Conservation (phyloP, 2,888 invertebrate species). For the Gymnoscelis rufifasciata region DNA sequence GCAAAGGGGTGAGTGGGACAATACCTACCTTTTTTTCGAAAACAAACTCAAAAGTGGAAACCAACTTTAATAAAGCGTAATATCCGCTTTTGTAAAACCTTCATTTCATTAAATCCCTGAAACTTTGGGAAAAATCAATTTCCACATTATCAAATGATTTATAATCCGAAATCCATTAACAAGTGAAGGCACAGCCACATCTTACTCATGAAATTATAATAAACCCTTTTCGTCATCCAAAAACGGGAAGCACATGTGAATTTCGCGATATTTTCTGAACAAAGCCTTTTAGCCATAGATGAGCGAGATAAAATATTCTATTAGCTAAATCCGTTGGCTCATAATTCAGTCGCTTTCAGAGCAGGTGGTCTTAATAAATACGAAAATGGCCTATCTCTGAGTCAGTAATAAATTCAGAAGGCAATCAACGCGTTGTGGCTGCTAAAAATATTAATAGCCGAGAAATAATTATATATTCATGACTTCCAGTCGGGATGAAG, state of each 20-base stretch:
- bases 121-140: background rate
- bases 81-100: too few species aligned
- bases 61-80: too few species aligned
- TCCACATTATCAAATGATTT: background rate
- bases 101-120: too few species aligned
- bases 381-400: slow-evolving; percentile 72
- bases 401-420: slow-evolving; percentile 78
- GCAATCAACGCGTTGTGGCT: slow-evolving; percentile 75
- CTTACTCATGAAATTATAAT: slow-evolving; percentile 20
- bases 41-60: too few species aligned
- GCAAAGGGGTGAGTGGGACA: too few species aligned
- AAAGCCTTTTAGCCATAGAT: slow-evolving; percentile 57
- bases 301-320: slow-evolving; percentile 75
- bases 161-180: slow-evolving; percentile 15
- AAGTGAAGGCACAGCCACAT: slow-evolving; percentile 11
- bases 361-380: slow-evolving; percentile 79
- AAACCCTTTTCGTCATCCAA: slow-evolving; percentile 14
- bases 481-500: slow-evolving; percentile 52
- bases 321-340: slow-evolving; percentile 67
- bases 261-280: slow-evolving; percentile 33
- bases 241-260: slow-evolving; percentile 13
- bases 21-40: too few species aligned
- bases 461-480: slow-evolving; percentile 78
- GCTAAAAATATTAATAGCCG: slow-evolving; percentile 78
- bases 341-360: slow-evolving; percentile 68